Percentiles rank a stretch among this genome's conserved stretches.
phyloP scores from a whole-genome alignment of 2,797 vertebrate genomes.

The Oceanodroma leucorhoa region DNA sequence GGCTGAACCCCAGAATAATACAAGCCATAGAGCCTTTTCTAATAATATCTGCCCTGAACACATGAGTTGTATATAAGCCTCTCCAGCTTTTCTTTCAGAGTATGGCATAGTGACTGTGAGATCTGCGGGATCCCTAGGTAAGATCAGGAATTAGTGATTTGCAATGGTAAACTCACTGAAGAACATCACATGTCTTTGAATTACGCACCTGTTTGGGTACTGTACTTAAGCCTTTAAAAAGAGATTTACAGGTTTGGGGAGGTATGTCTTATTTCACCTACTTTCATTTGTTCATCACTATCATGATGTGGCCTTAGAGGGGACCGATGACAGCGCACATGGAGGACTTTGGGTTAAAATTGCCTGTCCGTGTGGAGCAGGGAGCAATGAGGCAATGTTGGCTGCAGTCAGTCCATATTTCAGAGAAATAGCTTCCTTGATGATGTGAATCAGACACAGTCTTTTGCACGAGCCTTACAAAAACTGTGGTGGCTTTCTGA shows the following conservation, averaged over 20 bases:
- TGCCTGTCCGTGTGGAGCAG: not conserved
- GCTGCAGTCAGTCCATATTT: not conserved
- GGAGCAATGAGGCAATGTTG: not conserved
- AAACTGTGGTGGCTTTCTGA: not conserved
- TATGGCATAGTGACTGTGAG: not conserved
- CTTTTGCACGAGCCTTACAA: not conserved
- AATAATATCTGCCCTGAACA: not conserved
- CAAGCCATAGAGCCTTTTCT: not conserved
- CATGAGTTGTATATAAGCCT: fast-evolving
- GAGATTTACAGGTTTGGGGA: not conserved
- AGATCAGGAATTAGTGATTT: not conserved
- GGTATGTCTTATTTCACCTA: not conserved
- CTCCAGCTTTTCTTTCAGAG: not conserved
- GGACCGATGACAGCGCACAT: not conserved
- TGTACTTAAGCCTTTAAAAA: not conserved
- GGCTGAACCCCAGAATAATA: not conserved
- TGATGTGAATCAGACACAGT: not conserved
- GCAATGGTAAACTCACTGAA: not conserved
- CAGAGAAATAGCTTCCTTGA: not conserved
- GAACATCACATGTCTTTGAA: not conserved
- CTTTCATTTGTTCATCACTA: not conserved
- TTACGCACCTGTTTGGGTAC: not conserved
- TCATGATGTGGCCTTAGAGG: not conserved
- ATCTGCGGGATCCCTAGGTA: not conserved
- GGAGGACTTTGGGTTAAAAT: not conserved